Evolutionary conservation across 1,140 invertebrate species (phyloP).

Genomic region (Drosophila subobscura): DNA sequence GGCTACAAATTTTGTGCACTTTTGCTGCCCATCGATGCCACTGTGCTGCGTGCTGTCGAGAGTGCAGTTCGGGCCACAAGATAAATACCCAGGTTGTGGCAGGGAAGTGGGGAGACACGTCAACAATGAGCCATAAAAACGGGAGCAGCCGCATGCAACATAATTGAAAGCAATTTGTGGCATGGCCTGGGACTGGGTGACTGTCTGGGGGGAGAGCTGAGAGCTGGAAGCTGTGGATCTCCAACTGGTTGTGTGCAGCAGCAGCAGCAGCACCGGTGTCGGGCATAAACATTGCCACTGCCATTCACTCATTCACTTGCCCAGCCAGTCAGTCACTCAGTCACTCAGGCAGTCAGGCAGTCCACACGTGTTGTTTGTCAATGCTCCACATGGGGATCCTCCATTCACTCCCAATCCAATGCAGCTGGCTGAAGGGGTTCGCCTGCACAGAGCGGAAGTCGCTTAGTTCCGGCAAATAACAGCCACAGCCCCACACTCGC

Average conservation of each 20-base stretch:
- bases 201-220: not conserved
- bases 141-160: conserved; percentile 76
- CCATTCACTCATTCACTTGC: conserved; percentile 39
- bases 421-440: conserved; percentile 20
- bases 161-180: conserved; percentile 82
- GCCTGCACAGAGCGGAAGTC: conserved; percentile 59
- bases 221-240: not conserved
- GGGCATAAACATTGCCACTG: conserved; percentile 73
- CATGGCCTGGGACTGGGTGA: conserved; percentile 52
- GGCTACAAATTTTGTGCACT: not conserved
- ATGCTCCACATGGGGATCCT: conserved; percentile 48
- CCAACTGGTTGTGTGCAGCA: conserved; percentile 33
- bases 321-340: conserved; percentile 34
- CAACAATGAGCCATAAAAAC: conserved; percentile 75
- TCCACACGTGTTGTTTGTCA: conserved; percentile 80
- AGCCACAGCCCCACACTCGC: not conserved
- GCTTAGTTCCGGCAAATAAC: conserved; percentile 66
- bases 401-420: conserved; percentile 6
- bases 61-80: conserved; percentile 56
- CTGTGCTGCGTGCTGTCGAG: conserved; percentile 46
- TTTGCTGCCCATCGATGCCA: not conserved
- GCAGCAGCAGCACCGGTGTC: conserved; percentile 53
- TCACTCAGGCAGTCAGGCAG: conserved; percentile 23
- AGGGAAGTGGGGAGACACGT: conserved; percentile 58
- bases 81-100: conserved; percentile 64